phyloP scores from a whole-genome alignment of 2,888 invertebrate species.

The Eilema depressum region DNA sequence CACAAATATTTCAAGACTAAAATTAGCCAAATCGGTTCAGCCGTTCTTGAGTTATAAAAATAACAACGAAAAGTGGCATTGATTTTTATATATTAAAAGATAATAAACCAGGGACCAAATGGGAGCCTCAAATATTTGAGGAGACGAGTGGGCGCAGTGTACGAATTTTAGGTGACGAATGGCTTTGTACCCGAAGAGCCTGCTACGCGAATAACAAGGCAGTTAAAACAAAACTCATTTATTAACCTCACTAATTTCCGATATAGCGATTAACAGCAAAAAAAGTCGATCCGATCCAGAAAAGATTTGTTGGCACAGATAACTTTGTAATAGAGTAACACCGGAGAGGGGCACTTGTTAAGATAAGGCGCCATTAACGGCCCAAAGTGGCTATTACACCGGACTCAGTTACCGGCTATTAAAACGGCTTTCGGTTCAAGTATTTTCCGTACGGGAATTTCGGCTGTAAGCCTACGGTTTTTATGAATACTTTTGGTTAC shows the following conservation, averaged over 20 bases:
- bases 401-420: slow-evolving; percentile 45
- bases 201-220: neutral
- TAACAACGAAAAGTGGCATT: too few relatives aligned
- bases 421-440: slow-evolving; percentile 32
- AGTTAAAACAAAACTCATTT: slow-evolving; percentile 4
- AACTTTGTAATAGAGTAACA: slow-evolving; percentile 49
- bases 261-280: slow-evolving; percentile 11
- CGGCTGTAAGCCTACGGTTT: neutral
- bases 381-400: slow-evolving; percentile 44
- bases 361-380: slow-evolving; percentile 53
- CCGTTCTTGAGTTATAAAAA: too few relatives aligned
- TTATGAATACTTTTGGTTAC: neutral
- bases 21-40: too few relatives aligned
- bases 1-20: too few relatives aligned
- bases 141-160: too few relatives aligned
- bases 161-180: too few relatives aligned
- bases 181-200: too few relatives aligned
- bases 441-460: slow-evolving; percentile 16
- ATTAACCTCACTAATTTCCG: neutral
- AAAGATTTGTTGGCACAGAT: slow-evolving; percentile 27
- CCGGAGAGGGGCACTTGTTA: slow-evolving; percentile 46
- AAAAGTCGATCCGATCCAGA: neutral
- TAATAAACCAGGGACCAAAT: too few relatives aligned
- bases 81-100: too few relatives aligned
- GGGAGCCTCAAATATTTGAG: too few relatives aligned